Percentiles rank a stretch among this genome's conserved stretches.
Conservation (phyloP, 2,797 vertebrate species). For the Sciaenops ocellatus region DNA sequence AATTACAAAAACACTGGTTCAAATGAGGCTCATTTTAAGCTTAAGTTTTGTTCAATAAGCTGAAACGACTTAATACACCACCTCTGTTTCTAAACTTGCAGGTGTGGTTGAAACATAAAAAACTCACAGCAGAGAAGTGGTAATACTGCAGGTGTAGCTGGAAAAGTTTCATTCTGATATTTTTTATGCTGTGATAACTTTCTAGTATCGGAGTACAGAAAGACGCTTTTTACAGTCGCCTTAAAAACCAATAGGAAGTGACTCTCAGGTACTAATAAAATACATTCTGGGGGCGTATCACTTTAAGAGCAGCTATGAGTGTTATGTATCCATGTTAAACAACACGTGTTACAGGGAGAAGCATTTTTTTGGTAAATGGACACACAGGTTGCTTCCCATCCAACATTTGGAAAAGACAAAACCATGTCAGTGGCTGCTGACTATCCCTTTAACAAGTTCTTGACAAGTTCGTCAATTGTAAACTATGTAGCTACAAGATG, state of each 20-base stretch:
- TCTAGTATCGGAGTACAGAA: neutral
- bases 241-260: neutral
- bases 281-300: neutral
- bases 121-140: neutral
- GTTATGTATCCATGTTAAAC: too few species aligned
- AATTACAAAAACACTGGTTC: neutral
- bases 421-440: neutral
- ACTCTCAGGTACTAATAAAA: neutral
- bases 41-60: too few species aligned
- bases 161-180: neutral
- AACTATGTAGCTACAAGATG: slow-evolving; percentile 18
- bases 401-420: neutral
- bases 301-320: neutral
- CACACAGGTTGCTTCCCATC: neutral
- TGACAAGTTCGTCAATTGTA: slow-evolving; percentile 23
- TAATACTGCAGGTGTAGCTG: neutral
- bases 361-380: neutral
- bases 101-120: neutral
- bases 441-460: slow-evolving; percentile 4
- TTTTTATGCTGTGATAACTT: neutral
- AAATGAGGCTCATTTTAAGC: neutral
- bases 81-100: neutral
- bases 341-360: neutral
- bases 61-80: neutral
- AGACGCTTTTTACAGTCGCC: neutral